Base-by-base conservation (phyloP, 1,140 invertebrate genomes). In the Caerostris darwini region DNA sequence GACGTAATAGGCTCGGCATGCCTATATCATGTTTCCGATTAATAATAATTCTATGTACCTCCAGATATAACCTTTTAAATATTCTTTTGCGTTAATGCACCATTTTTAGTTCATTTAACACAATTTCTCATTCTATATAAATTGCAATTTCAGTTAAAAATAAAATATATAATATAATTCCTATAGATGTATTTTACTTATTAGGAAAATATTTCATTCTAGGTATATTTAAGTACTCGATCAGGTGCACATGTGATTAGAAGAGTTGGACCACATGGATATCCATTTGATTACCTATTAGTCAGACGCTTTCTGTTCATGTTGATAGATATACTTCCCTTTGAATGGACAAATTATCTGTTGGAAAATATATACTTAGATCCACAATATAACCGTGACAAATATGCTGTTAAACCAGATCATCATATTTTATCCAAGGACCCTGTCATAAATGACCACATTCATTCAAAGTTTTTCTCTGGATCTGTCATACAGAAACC, bases 381-480 rank as follows among this genome's bases (percentile, higher is more conserved):
- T 77, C 4, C 17, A 4, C 19, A 71, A 10, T 90, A 56, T 50
- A 56, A 90, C n/a, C 67, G 53, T 14, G 54, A 57, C 7, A 12
- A 71, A 50, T 77, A 71, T 71, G 64, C 64, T 7, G 64, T 89
- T 67, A 50, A n/a, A 34, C 87, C 87, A 1, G 50, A 89, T 14
- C 19, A 14, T 6, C 88, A 53, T 57, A 10, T 90, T 34, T 59
- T 90, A 53, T 71, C 50, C 10, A 53, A 58, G 56, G 96, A 97
- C 95, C 96, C 96, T 94, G 17, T 17, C 17, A 14, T 85, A 7
- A 85, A n/a, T 57, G 54, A 56, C n/a, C 14, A 54, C 7, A 57
- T 97, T 8, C 96, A 96, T 6, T 96, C 96, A 94, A 95, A 96
- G 12, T 95, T 97, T 10, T 95, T 96, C 90, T 96, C 94, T 50